Conservation (phyloP, 2,888 invertebrate genomes). For the Trissolcus brochymenae region DNA sequence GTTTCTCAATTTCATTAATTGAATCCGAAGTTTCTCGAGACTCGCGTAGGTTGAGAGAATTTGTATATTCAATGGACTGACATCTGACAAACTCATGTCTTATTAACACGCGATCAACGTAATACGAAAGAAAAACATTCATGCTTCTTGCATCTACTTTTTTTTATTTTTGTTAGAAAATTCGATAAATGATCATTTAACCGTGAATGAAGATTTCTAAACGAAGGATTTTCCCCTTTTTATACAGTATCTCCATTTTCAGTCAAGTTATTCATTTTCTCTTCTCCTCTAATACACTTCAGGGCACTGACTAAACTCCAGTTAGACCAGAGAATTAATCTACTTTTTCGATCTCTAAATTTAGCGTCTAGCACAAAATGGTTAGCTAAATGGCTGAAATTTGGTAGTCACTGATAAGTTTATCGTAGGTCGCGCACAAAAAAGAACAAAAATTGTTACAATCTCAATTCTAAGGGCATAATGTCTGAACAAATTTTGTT, state of each 20-base stretch:
- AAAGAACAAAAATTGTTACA: conserved; percentile 27
- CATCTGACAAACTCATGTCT: conserved; percentile 39
- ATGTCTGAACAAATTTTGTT: conserved; percentile 74
- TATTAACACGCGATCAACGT: conserved; percentile 28
- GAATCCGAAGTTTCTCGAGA: conserved; percentile 22
- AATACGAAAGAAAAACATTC: neutral
- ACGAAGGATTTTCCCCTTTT: neutral
- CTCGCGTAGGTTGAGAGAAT: conserved; percentile 30
- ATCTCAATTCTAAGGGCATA: conserved; percentile 60
- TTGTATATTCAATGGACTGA: conserved; percentile 27
- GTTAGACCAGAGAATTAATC: conserved; percentile 60
- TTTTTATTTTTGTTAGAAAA: neutral
- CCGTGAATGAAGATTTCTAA: neutral
- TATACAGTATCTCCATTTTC: neutral
- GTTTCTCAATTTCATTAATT: conserved; percentile 24
- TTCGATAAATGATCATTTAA: neutral
- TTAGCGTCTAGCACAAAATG: no score
- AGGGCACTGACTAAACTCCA: conserved; percentile 70
- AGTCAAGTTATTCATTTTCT: neutral
- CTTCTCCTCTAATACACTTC: neutral
- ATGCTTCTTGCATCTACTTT: neutral
- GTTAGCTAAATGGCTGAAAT: no score
- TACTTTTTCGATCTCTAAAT: conserved; percentile 4
- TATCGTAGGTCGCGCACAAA: neutral
- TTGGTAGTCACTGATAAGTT: no score